A percentile compares a stretch with the other conserved stretches of the same genome.
Evolutionary conservation across 2,888 invertebrate species (phyloP).

Genomic region (Chironomus tentans): DNA sequence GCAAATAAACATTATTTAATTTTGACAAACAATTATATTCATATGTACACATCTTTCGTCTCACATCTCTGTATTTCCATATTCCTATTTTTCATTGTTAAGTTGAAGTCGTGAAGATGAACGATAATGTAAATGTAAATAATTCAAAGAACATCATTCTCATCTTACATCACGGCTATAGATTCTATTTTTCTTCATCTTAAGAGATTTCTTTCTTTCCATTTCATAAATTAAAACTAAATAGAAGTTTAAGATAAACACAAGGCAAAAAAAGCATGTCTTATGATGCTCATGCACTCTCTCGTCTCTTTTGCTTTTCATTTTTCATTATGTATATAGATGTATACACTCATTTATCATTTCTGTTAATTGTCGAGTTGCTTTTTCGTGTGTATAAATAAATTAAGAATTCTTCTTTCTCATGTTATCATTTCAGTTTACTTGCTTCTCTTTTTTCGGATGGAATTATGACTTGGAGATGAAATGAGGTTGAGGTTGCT

Average conservation of each 20-base stretch:
- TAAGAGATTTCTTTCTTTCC: neutral
- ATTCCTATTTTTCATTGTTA: neutral
- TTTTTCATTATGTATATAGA: no score
- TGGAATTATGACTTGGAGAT: no score
- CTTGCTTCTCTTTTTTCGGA: no score
- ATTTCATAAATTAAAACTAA: neutral
- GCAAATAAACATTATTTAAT: constrained; percentile 5
- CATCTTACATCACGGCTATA: neutral
- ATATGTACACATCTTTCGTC: neutral
- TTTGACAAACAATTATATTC: neutral
- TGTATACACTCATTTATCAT: no score
- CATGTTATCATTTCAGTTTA: no score
- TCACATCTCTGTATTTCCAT: neutral
- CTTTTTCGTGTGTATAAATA: no score
- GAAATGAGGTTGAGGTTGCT: no score
- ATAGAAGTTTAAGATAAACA: neutral
- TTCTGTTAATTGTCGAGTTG: no score
- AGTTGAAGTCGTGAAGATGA: neutral
- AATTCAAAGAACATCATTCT: neutral
- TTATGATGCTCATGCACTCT: no score
- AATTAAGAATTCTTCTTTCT: no score
- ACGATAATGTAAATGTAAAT: constrained; percentile 7
- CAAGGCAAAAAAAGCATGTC: neutral
- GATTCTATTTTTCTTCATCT: neutral
- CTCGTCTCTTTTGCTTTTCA: no score